Evolutionary conservation across 2,797 vertebrate species (phyloP).

Genomic region (Aplochiton taeniatus): DNA sequence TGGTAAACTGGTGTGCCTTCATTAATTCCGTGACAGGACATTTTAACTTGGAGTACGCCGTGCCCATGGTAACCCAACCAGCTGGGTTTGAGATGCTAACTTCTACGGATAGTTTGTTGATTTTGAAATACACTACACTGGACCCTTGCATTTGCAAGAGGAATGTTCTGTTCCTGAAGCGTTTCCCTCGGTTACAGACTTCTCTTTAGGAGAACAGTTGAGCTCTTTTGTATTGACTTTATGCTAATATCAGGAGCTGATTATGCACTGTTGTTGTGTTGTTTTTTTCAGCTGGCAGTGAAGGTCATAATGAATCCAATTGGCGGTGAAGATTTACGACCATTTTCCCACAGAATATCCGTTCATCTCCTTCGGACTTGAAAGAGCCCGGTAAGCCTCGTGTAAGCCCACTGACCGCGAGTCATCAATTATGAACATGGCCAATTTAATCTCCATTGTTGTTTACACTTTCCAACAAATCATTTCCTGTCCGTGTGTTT

Average conservation of each 20-base stretch:
- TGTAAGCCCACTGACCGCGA: constrained; percentile 29
- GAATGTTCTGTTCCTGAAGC: background rate
- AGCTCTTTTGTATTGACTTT: constrained; percentile 20
- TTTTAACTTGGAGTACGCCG: background rate
- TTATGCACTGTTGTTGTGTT: constrained; percentile 14
- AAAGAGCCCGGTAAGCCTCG: background rate
- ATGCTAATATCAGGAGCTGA: constrained; percentile 16
- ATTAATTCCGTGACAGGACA: background rate
- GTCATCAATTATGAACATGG: constrained; percentile 58
- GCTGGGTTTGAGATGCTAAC: too few species aligned
- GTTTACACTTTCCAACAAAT: constrained; percentile 50
- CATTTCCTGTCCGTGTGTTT: constrained; percentile 44
- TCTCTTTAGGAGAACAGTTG: background rate
- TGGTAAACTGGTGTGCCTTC: constrained; percentile 39
- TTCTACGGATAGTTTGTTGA: too few species aligned
- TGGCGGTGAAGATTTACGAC: constrained; percentile 19
- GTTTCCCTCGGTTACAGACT: background rate
- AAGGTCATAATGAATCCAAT: constrained; percentile 36
- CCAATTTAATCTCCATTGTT: constrained; percentile 42
- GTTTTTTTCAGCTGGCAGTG: constrained; percentile 35
- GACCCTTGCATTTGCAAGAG: too few species aligned
- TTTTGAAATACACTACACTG: too few species aligned
- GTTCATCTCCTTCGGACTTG: constrained; percentile 7
- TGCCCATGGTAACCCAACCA: too few species aligned
- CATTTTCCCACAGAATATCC: constrained; percentile 30